phyloP scores from a whole-genome alignment of 2,113 vertebrate species.

The Melanotaenia duboulayi region DNA sequence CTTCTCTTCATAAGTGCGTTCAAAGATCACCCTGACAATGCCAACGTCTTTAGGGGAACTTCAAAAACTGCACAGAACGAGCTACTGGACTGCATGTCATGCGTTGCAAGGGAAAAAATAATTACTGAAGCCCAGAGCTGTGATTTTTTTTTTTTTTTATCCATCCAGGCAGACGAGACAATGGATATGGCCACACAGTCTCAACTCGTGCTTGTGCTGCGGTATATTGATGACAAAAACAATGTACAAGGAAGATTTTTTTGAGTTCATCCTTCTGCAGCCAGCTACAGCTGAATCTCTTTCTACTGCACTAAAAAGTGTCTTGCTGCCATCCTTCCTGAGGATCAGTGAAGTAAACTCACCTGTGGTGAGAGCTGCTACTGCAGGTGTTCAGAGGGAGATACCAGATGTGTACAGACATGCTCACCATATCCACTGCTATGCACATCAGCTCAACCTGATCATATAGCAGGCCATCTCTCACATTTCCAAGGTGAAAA shows the following conservation, averaged over 20 bases:
- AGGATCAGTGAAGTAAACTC: neutral
- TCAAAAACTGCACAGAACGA: neutral
- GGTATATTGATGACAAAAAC: neutral
- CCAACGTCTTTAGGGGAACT: neutral
- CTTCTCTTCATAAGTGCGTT: neutral
- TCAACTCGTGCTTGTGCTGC: neutral
- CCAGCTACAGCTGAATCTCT: conserved; percentile 6
- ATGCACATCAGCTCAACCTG: no score
- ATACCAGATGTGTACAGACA: no score
- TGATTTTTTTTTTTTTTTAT: neutral
- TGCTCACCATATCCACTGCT: no score
- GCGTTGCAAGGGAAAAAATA: neutral
- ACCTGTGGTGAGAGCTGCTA: conserved; percentile 2
- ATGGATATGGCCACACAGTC: neutral
- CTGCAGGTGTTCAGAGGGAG: neutral
- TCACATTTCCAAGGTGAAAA: no score
- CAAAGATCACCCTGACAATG: neutral
- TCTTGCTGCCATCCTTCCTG: no score
- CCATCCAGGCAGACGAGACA: neutral
- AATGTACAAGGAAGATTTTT: neutral
- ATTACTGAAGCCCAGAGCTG: neutral
- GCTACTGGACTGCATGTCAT: neutral
- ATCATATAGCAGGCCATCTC: no score
- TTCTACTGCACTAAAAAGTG: neutral
- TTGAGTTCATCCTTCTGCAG: neutral